phyloP scores from a whole-genome alignment of 2,888 invertebrate genomes.

The Papilio gigon region DNA sequence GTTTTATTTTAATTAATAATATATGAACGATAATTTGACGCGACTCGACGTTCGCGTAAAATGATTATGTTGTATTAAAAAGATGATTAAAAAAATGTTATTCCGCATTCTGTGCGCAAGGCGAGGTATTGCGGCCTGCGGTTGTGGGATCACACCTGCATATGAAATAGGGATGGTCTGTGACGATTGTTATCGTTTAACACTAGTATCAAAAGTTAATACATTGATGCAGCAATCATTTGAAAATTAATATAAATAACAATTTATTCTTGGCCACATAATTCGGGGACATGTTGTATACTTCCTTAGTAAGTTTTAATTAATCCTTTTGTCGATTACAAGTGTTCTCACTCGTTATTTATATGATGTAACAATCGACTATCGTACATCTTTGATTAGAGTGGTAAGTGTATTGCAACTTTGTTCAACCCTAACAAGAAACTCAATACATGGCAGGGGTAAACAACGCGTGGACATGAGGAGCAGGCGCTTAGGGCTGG shows the following conservation, averaged over 20 bases:
- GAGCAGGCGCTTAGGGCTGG: neutral
- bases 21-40: too few species aligned
- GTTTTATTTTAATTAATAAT: too few species aligned
- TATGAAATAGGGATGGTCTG: neutral
- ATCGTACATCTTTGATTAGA: too few species aligned
- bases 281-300: too few species aligned
- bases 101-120: neutral
- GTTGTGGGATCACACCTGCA: neutral
- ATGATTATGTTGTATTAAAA: neutral
- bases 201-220: neutral
- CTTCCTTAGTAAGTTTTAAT: too few species aligned
- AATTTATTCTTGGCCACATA: too few species aligned
- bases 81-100: neutral
- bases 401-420: too few species aligned
- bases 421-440: conserved; percentile 9
- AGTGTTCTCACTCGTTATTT: too few species aligned
- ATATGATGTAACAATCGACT: too few species aligned
- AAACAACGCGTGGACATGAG: neutral
- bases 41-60: neutral
- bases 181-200: neutral
- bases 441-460: neutral
- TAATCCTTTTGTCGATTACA: too few species aligned
- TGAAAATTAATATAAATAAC: too few species aligned
- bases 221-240: neutral
- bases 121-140: neutral